phyloP scores from a whole-genome alignment of 64 coral and sea anemone species.

The Montipora efflorescens region DNA sequence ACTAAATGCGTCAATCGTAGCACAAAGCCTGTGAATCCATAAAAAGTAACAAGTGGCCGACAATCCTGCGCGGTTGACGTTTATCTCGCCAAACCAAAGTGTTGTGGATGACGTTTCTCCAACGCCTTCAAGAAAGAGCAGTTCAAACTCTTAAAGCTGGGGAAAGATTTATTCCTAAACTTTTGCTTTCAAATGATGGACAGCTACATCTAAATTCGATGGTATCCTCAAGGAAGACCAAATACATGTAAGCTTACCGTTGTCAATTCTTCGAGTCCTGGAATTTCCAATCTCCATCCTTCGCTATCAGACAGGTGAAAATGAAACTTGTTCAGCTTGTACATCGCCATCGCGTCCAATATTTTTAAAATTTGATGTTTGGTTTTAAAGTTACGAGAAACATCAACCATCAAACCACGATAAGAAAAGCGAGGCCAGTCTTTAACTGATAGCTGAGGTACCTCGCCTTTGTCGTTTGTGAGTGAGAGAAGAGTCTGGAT shows the following conservation, averaged over 20 bases:
- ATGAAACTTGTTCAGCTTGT: conserved; percentile 63
- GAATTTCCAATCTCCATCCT: conserved; percentile 55
- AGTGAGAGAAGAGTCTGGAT: conserved; percentile 52
- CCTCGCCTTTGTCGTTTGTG: background rate
- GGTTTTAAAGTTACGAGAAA: conserved; percentile 41
- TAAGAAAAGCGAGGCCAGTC: conserved; percentile 42
- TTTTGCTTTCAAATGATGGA: no score
- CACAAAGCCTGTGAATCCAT: no score
- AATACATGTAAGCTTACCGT: background rate
- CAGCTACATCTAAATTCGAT: background rate
- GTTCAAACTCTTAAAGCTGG: no score
- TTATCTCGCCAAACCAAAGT: no score
- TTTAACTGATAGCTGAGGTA: conserved; percentile 5
- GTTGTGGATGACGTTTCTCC: no score
- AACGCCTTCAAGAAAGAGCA: no score
- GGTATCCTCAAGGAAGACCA: background rate
- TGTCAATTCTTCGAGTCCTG: conserved; percentile 38
- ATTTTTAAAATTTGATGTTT: conserved; percentile 17
- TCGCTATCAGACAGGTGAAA: conserved; percentile 48
- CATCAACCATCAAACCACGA: conserved; percentile 50
- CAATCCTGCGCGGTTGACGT: no score
- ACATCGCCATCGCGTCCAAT: conserved; percentile 46
- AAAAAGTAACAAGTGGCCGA: no score
- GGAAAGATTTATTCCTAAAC: no score
- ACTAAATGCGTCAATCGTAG: no score